These are phyloP conservation scores for Polyodon spathula DNA, from an alignment of 2,113 vertebrate species.

Conservation along the genomic window DNA sequence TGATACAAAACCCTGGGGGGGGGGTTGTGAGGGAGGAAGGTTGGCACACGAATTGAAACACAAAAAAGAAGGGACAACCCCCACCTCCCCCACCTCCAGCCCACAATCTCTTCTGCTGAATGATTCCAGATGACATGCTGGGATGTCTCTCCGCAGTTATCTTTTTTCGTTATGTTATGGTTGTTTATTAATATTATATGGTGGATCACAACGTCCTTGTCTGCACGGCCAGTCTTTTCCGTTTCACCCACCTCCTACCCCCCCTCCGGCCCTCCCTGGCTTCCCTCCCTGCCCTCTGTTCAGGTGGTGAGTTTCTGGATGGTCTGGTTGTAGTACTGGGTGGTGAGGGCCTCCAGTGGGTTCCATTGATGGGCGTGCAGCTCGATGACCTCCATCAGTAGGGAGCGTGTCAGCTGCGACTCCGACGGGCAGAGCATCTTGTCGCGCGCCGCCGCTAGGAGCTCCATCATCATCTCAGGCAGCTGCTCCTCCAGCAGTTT, in stretches of 20 bases:
- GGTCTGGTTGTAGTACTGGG: slow-evolving; percentile 97
- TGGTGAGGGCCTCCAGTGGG: slow-evolving; percentile 86
- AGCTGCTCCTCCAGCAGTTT: slow-evolving; percentile 91
- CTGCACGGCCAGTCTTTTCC: slow-evolving; percentile 8
- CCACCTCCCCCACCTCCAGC: slow-evolving; percentile 35
- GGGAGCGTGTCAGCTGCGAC: slow-evolving; percentile 85
- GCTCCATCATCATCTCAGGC: slow-evolving; percentile 93
- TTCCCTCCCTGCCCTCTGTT: slow-evolving; percentile 24
- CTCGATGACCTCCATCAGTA: slow-evolving; percentile 97
- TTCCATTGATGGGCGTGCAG: slow-evolving; percentile 93
- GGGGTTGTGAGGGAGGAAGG: slow-evolving; percentile 24
- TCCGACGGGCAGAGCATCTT: slow-evolving; percentile 93
- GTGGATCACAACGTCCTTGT: neutral
- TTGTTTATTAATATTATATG: too few species aligned
- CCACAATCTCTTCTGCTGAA: slow-evolving; percentile 30
- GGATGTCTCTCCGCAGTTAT: slow-evolving; percentile 29
- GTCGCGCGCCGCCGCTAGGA: slow-evolving; percentile 79
- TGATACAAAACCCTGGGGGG: slow-evolving; percentile 21
- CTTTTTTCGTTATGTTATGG: slow-evolving; percentile 5
- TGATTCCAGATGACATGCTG: slow-evolving; percentile 29
- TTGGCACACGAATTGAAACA: slow-evolving; percentile 42
- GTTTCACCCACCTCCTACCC: slow-evolving; percentile 17
- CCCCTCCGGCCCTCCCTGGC: slow-evolving; percentile 10
- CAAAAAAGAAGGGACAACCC: slow-evolving; percentile 54
- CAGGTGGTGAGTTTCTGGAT: slow-evolving; percentile 93